Base-by-base conservation (phyloP, 2,113 vertebrate genomes). In the Clupea harengus region DNA sequence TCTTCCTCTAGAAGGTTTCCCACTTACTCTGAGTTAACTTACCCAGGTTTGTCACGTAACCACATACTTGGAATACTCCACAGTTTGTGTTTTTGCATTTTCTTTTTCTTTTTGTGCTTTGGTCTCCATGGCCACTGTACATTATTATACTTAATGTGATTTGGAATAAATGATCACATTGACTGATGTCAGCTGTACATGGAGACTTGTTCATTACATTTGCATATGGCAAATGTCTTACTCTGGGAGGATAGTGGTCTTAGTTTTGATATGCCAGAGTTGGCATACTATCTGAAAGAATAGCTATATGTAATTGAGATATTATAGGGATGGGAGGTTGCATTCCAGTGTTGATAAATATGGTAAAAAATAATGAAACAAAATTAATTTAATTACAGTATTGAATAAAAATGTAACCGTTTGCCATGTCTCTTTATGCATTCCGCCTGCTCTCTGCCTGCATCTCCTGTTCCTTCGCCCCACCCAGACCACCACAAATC, bases 401-500 rank as follows among this genome's bases (percentile, higher is more conserved):
- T 60, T 7, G 11, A 72, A 72, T 72, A 39, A 6, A 28, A 32
- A 78, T 78, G 1, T 39, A 75, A 75, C 15, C 28, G 11, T 32
- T 3, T 32, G 28, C 28, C n/a, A 75, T 13, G 28, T 75, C 13
- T 17, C 72, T 32, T 78, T 39, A 75, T 75, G 72, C 72, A 78
- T 78, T 78, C 72, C 72, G 5, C 72, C 6, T 44, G 72, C 72
- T 78, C 32, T 44, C 72, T 78, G 72, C 39, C 67, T 32, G 67
- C 25, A 39, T 78, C 72, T 75, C 72, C 72, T 78, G 72, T 78
- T 78, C 72, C 0, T 39, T 78, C 72, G 15, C 72, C 72, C 32
- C 72, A 32, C 25, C 72, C 72, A 78, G 25, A 78, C 72, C 10
- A 32, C 72, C 72, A 78, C 72, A 78, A 78, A 78, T 78, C 72